A percentile compares a stretch with the other conserved stretches of the same genome.
Conservation (phyloP, 2,888 invertebrate genomes). For the Limenitis camilla region DNA sequence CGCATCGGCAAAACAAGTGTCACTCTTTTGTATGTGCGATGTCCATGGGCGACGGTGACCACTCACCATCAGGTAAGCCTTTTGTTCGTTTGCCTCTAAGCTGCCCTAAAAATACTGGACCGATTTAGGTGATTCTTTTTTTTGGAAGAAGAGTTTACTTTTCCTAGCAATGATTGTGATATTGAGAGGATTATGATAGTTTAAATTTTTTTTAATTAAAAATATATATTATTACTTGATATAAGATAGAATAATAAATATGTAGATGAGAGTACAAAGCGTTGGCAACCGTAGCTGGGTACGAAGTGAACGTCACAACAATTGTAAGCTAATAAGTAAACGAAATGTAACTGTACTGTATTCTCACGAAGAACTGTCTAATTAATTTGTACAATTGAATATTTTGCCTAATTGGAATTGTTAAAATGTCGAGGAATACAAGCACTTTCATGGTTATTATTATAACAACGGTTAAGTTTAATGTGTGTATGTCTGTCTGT, state of each 20-base stretch:
- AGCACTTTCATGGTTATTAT: neutral
- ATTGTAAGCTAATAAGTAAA: slow-evolving; percentile 10
- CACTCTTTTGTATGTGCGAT: no score
- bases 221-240: no score
- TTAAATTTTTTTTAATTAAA: neutral
- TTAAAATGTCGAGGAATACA: neutral
- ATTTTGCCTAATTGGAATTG: slow-evolving; percentile 1
- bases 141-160: no score
- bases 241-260: neutral
- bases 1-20: no score
- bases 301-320: slow-evolving; percentile 6
- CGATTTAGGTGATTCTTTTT: no score
- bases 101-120: no score
- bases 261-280: slow-evolving; percentile 1
- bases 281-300: slow-evolving; percentile 2
- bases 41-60: no score
- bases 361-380: neutral
- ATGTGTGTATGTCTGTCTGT: no score
- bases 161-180: no score
- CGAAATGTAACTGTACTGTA: slow-evolving; percentile 3
- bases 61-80: no score
- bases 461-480: neutral
- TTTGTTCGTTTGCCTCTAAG: no score
- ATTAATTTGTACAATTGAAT: slow-evolving; percentile 4
- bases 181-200: no score